Evolutionary conservation across 2,113 vertebrate species (phyloP).

Genomic region (Stegostoma tigrinum): DNA sequence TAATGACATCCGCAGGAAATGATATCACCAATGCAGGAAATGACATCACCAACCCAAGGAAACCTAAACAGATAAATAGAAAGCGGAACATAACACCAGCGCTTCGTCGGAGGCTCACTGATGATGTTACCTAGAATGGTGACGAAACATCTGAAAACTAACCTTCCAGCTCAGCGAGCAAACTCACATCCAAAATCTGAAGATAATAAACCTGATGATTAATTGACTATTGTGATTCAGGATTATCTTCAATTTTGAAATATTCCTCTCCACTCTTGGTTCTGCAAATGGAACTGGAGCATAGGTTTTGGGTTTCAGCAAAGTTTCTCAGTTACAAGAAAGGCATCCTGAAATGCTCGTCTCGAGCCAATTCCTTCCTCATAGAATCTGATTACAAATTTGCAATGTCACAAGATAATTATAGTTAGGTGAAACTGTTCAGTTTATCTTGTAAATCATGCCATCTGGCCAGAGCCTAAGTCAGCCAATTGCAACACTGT

Average conservation of each 20-base stretch:
- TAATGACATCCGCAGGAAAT: too few relatives aligned
- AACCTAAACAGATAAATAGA: too few relatives aligned
- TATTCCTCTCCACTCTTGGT: too few relatives aligned
- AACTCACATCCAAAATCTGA: too few relatives aligned
- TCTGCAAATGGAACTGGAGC: too few relatives aligned
- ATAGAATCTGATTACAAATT: background rate
- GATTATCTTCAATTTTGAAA: background rate
- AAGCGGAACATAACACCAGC: too few relatives aligned
- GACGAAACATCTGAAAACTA: too few relatives aligned
- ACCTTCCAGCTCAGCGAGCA: too few relatives aligned
- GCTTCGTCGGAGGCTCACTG: too few relatives aligned
- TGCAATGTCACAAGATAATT: background rate
- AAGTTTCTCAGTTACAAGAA: background rate
- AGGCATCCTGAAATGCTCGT: background rate
- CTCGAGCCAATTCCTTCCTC: background rate
- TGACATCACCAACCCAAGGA: too few relatives aligned
- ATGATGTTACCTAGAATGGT: too few relatives aligned
- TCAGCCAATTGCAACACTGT: background rate
- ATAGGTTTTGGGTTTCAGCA: background rate
- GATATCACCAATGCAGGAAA: too few relatives aligned
- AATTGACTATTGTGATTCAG: background rate
- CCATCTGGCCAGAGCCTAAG: background rate
- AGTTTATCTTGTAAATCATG: background rate
- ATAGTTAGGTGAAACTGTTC: background rate
- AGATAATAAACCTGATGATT: background rate